These are phyloP conservation scores for Amphiprion ocellaris DNA, from an alignment of 2,113 vertebrate species.

Conservation along the genomic window DNA sequence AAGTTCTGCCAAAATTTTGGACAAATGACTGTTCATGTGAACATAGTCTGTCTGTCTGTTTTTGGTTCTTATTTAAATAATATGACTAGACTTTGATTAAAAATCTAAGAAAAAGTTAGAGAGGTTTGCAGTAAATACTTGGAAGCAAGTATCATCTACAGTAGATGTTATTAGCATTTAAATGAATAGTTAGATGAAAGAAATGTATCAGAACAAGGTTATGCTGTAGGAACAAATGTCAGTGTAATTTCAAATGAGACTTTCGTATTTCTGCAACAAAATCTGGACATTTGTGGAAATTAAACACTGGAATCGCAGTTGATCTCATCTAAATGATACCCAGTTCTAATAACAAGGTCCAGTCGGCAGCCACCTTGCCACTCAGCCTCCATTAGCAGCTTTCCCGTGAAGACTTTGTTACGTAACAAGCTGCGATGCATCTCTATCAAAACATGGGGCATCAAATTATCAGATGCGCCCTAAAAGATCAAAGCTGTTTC, in stretches of 20 bases:
- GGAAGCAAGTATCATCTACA: background rate
- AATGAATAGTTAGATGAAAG: slow-evolving; percentile 1
- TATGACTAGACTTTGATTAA: background rate
- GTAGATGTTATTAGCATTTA: background rate
- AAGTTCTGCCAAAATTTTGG: background rate
- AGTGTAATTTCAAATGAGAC: background rate
- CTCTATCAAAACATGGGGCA: slow-evolving; percentile 38
- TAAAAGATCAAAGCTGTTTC: slow-evolving; percentile 67
- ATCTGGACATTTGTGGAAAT: background rate
- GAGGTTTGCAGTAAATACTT: background rate
- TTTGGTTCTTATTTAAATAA: background rate
- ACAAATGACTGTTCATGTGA: slow-evolving; percentile 6
- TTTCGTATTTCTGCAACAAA: background rate
- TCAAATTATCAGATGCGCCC: slow-evolving; percentile 65
- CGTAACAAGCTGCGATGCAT: slow-evolving; percentile 24
- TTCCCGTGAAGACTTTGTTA: slow-evolving; percentile 29
- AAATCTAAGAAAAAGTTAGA: background rate
- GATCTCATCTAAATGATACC: slow-evolving; percentile 16
- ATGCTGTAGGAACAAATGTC: background rate
- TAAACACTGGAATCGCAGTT: slow-evolving; percentile 2
- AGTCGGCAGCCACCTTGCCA: slow-evolving; percentile 23
- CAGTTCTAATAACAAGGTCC: slow-evolving; percentile 10
- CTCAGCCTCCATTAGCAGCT: slow-evolving; percentile 30
- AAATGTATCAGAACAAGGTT: too few species aligned
- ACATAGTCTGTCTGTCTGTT: background rate